phyloP scores from a whole-genome alignment of 2,797 vertebrate species.

The Malurus leucopterus region DNA sequence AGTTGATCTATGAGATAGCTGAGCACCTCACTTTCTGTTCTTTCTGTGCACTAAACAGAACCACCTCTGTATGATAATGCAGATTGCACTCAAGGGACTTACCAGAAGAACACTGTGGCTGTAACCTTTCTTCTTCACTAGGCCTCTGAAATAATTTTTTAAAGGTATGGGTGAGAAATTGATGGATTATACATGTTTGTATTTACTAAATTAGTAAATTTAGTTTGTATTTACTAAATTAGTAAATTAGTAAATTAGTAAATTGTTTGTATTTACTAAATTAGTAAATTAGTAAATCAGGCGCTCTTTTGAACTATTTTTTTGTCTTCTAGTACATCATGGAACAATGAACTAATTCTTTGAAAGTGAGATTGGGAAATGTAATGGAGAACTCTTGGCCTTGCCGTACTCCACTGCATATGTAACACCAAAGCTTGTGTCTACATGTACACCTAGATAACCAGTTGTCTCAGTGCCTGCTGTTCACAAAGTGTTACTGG shows the following conservation, averaged over 20 bases:
- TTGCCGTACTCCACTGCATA: rapidly evolving
- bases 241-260: no score
- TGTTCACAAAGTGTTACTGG: background rate
- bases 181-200: background rate
- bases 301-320: background rate
- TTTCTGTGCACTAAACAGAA: background rate
- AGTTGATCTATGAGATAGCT: background rate
- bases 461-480: background rate
- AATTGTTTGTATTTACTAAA: no score
- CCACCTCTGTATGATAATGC: background rate
- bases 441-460: background rate
- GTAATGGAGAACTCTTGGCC: background rate
- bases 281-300: background rate
- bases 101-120: background rate
- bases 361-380: background rate
- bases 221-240: no score
- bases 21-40: background rate
- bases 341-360: background rate
- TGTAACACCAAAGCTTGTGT: background rate
- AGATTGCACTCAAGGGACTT: rapidly evolving
- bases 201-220: no score
- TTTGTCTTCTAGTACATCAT: background rate
- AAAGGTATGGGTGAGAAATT: background rate
- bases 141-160: background rate
- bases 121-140: background rate